Percentiles rank a stretch among this genome's conserved stretches.
phyloP scores from a whole-genome alignment of 2,888 invertebrate species.

The Omphaloscelis lunosa region DNA sequence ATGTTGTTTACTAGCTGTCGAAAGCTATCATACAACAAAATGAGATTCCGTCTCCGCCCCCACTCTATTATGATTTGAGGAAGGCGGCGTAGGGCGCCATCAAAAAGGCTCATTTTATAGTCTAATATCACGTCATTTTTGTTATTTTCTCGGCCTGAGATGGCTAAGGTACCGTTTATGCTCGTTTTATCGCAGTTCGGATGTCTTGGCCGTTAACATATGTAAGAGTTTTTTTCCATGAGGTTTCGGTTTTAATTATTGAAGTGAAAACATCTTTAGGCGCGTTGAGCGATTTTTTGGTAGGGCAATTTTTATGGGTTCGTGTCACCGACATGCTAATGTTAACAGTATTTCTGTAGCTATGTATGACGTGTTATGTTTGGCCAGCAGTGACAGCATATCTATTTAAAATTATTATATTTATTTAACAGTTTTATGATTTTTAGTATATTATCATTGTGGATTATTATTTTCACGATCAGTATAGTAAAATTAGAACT shows the following conservation, averaged over 20 bases:
- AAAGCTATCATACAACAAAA: constrained; percentile 46
- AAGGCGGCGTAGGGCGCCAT: constrained; percentile 48
- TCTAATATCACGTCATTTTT: constrained; percentile 64
- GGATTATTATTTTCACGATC: neutral
- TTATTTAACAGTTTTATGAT: too few species aligned
- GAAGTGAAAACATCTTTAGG: neutral
- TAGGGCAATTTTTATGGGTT: neutral
- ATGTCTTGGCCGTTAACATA: constrained; percentile 8
- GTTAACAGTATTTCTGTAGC: too few species aligned
- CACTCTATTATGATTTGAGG: constrained; percentile 31
- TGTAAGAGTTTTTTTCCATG: neutral
- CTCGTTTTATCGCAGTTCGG: constrained; percentile 26
- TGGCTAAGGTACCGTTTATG: constrained; percentile 23
- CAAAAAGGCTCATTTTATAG: constrained; percentile 68
- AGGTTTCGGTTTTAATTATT: neutral
- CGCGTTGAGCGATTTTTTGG: neutral
- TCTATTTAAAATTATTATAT: too few species aligned
- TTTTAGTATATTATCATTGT: neutral
- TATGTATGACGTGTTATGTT: neutral
- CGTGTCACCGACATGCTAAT: neutral
- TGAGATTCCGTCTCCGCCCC: constrained; percentile 60
- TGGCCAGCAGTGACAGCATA: too few species aligned
- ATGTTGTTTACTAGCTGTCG: constrained; percentile 42
- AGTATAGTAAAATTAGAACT: too few species aligned
- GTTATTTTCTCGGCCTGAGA: constrained; percentile 41